Evolutionary conservation across 1,140 invertebrate species (phyloP).

Genomic region (Drosophila mayri): DNA sequence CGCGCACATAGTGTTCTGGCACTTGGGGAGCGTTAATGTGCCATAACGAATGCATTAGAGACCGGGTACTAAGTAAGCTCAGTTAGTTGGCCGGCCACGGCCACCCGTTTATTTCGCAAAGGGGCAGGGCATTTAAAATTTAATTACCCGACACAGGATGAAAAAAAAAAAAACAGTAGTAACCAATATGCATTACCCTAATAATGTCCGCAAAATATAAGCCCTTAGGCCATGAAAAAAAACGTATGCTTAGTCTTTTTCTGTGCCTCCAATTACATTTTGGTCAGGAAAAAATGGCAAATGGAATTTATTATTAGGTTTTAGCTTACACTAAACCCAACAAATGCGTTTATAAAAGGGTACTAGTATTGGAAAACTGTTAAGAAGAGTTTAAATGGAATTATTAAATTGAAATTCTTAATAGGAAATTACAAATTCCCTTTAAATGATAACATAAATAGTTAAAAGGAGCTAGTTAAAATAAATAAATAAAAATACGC

Average conservation of each 20-base stretch:
- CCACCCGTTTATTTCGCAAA: slow-evolving; percentile 4
- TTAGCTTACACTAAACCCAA: neutral
- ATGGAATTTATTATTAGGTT: neutral
- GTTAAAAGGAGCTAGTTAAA: neutral
- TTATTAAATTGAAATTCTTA: neutral
- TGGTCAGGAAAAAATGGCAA: neutral
- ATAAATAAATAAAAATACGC: neutral
- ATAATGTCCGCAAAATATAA: slow-evolving; percentile 17
- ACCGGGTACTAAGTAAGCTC: slow-evolving; percentile 45
- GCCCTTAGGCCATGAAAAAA: neutral
- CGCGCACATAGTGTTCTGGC: slow-evolving; percentile 11
- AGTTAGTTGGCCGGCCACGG: slow-evolving; percentile 54
- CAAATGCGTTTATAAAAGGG: neutral
- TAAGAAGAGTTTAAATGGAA: neutral
- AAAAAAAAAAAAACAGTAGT: neutral
- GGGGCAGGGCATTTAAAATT: slow-evolving; percentile 70
- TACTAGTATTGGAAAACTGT: neutral
- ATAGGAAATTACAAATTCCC: neutral
- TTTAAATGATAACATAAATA: neutral
- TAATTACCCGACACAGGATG: slow-evolving; percentile 60
- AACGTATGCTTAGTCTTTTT: neutral
- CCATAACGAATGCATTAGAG: slow-evolving; percentile 82
- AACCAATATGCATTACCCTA: slow-evolving; percentile 32
- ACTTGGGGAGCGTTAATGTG: slow-evolving; percentile 79
- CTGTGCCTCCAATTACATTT: slow-evolving; percentile 4